A percentile compares a stretch with the other conserved stretches of the same genome.
Evolutionary conservation across 1,140 invertebrate species (phyloP).

Genomic region (Monomorium pharaonis): DNA sequence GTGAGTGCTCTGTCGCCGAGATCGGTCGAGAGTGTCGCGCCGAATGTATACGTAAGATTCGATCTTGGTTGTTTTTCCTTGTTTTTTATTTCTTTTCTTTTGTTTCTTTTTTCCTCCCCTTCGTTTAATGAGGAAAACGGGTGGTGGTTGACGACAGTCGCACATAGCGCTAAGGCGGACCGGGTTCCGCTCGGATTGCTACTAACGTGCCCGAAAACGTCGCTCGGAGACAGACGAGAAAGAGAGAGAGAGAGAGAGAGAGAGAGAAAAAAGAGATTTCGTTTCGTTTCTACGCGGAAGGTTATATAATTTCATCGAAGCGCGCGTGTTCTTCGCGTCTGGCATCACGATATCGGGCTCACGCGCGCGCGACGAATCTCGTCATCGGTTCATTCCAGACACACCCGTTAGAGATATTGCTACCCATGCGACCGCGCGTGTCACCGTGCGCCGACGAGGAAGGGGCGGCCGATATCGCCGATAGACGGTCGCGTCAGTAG

Average conservation of each 20-base stretch:
- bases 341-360: neutral
- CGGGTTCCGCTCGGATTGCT: conserved; percentile 29
- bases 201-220: conserved; percentile 72
- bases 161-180: conserved; percentile 33
- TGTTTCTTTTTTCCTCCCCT: neutral
- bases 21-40: neutral
- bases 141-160: too few relatives aligned
- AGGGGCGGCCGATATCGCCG: conserved; percentile 31
- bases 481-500: conserved; percentile 39
- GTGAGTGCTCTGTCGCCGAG: neutral
- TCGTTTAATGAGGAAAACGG: neutral
- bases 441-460: conserved; percentile 35
- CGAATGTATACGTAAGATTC: neutral
- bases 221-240: conserved; percentile 19
- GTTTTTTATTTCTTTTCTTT: neutral
- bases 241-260: neutral
- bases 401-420: conserved; percentile 17
- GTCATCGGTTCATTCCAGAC: conserved; percentile 10
- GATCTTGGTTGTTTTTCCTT: too few relatives aligned
- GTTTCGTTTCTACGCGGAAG: conserved; percentile 30
- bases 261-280: neutral
- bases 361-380: neutral
- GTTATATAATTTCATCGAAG: conserved; percentile 75
- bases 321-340: conserved; percentile 50
- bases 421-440: conserved; percentile 37